Percentiles rank a stretch among this genome's conserved stretches.
Evolutionary conservation across 2,113 vertebrate species (phyloP).

Genomic region (Phylloscopus trochilus): DNA sequence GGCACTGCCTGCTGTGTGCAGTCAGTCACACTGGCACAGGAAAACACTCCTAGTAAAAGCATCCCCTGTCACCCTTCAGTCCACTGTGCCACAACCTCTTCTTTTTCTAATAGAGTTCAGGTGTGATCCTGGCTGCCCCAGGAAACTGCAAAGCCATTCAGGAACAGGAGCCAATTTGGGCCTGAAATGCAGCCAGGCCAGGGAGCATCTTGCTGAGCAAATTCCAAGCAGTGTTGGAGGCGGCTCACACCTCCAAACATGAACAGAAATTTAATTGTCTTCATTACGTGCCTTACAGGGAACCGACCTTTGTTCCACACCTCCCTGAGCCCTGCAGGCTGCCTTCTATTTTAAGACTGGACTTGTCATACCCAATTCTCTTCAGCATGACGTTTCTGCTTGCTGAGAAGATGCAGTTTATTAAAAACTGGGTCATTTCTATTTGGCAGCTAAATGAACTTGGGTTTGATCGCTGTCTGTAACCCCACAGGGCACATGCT

Average conservation of each 20-base stretch:
- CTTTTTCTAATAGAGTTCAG: not conserved
- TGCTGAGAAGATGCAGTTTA: not conserved
- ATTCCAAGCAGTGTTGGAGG: not conserved
- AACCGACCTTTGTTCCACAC: constrained; percentile 26
- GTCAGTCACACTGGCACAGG: not conserved
- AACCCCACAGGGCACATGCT: not conserved
- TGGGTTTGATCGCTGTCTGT: not conserved
- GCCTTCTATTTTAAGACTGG: constrained; percentile 57
- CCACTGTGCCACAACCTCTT: not conserved
- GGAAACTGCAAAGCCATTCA: not conserved
- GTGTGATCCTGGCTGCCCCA: not conserved
- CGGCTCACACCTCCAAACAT: not conserved
- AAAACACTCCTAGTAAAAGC: not conserved
- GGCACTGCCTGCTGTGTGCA: not conserved
- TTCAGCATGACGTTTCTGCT: constrained; percentile 1
- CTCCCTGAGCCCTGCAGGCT: constrained; percentile 32
- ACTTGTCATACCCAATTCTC: constrained; percentile 49
- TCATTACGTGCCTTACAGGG: constrained; percentile 7
- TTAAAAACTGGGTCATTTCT: constrained; percentile 46
- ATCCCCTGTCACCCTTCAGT: not conserved
- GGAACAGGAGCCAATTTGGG: not conserved
- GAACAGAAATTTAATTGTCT: constrained; percentile 36
- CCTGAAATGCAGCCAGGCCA: not conserved
- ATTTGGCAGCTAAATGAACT: not conserved
- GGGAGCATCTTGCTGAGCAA: not conserved